Percentiles rank a stretch among this genome's conserved stretches.
Evolutionary conservation across 2,113 vertebrate species (phyloP).

Genomic region (Oceanodroma tethys): DNA sequence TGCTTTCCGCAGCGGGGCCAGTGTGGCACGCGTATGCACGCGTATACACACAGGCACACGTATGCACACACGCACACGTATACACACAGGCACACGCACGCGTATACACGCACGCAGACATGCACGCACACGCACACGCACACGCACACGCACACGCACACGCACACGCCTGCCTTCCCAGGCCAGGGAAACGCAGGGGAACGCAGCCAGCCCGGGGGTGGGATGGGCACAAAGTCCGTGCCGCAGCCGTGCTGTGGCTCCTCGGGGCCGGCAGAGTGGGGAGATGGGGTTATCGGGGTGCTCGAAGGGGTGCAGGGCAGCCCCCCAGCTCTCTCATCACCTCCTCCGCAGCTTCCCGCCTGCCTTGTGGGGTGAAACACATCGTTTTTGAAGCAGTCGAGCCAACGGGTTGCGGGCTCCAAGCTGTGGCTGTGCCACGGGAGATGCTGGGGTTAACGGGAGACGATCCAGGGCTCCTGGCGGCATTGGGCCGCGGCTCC

Average conservation of each 20-base stretch:
- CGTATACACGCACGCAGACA: fast-evolving
- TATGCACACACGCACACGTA: too few species aligned
- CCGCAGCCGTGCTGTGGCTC: neutral
- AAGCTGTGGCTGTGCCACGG: fast-evolving
- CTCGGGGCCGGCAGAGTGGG: fast-evolving
- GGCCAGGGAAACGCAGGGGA: neutral
- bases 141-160: fast-evolving
- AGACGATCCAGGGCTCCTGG: neutral
- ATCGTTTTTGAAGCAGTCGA: neutral
- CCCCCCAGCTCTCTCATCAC: neutral
- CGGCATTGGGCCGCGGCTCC: neutral
- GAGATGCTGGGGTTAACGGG: neutral
- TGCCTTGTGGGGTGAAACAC: neutral
- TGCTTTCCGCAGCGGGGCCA: neutral
- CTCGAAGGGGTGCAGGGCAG: neutral
- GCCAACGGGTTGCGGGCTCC: neutral
- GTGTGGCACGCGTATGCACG: neutral
- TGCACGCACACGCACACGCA: fast-evolving
- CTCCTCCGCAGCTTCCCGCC: fast-evolving
- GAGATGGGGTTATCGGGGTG: fast-evolving
- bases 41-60: too few species aligned
- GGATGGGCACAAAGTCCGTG: fast-evolving
- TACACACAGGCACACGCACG: fast-evolving
- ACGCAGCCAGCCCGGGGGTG: neutral
- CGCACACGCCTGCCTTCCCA: neutral